These are phyloP conservation scores for Manacus vitellinus DNA, from an alignment of 2,113 vertebrate genomes.

Conservation along the genomic window DNA sequence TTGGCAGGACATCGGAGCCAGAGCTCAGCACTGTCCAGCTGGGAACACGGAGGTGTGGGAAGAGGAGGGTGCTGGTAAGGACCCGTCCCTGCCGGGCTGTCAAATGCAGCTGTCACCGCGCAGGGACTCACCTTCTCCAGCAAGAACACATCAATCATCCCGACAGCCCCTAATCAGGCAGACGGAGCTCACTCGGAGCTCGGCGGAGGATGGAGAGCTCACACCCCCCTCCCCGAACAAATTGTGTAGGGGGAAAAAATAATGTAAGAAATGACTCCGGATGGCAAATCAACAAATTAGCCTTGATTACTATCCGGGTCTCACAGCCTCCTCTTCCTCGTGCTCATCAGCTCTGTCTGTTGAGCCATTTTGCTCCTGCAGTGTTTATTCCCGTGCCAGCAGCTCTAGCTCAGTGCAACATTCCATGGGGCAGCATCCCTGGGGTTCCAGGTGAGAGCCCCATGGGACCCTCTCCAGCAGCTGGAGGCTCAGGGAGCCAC, in stretches of 20 bases:
- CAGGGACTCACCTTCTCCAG: constrained; percentile 49
- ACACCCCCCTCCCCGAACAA: neutral
- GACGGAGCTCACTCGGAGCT: constrained; percentile 22
- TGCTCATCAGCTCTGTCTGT: neutral
- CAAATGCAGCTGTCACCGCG: constrained; percentile 29
- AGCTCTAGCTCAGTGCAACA: neutral
- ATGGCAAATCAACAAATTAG: constrained; percentile 64
- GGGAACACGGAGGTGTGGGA: constrained; percentile 35
- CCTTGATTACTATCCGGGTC: constrained; percentile 29
- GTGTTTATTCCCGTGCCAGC: fast-evolving
- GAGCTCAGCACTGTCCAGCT: constrained; percentile 13
- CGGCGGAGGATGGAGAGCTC: constrained; percentile 8
- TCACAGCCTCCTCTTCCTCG: neutral
- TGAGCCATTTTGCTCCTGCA: fast-evolving
- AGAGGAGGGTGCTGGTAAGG: constrained; percentile 37
- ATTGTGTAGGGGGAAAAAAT: neutral
- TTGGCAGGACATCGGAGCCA: neutral
- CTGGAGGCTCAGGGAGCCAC: neutral
- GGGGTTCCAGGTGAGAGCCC: neutral
- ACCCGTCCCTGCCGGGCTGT: constrained; percentile 29
- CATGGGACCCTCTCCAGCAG: neutral
- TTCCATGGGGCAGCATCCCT: neutral
- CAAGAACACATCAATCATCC: constrained; percentile 60
- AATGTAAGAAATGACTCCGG: constrained; percentile 12
- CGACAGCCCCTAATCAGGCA: constrained; percentile 63